Evolutionary conservation across 2,797 vertebrate genomes (phyloP).

Genomic region (Gadopsis marmoratus): DNA sequence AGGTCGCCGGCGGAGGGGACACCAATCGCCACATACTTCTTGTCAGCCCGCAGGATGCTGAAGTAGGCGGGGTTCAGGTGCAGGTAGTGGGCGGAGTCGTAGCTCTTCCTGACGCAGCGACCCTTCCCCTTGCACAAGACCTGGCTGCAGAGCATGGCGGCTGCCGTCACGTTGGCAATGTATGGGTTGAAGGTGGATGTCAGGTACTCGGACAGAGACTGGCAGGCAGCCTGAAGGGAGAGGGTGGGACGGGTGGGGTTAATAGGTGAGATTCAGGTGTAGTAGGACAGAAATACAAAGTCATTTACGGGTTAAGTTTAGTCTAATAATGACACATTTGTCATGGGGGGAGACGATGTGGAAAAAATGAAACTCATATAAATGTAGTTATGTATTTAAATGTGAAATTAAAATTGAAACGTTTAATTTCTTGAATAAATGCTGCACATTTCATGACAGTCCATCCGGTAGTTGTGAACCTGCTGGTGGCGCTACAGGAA

Average conservation of each 20-base stretch:
- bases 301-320: background rate
- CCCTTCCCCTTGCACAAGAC: conserved; percentile 86
- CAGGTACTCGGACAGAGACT: conserved; percentile 83
- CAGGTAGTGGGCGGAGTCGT: conserved; percentile 85
- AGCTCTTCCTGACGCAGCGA: conserved; percentile 85
- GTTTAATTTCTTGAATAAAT: background rate
- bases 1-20: conserved; percentile 81
- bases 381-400: background rate
- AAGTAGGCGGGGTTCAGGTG: conserved; percentile 86
- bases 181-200: conserved; percentile 86
- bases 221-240: conserved; percentile 84
- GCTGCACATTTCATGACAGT: background rate
- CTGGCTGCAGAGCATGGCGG: conserved; percentile 88
- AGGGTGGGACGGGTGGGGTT: background rate
- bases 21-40: conserved; percentile 80
- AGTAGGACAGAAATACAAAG: background rate
- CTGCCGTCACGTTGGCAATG: conserved; percentile 90
- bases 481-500: background rate
- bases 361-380: background rate
- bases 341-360: no score
- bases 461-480: background rate
- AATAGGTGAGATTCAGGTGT: background rate
- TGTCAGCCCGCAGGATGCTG: conserved; percentile 72
- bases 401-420: background rate
- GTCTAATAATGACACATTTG: background rate